Percentiles rank a stretch among this genome's conserved stretches.
Conservation (phyloP, 2,797 vertebrate genomes). For the Decapterus maruadsi region DNA sequence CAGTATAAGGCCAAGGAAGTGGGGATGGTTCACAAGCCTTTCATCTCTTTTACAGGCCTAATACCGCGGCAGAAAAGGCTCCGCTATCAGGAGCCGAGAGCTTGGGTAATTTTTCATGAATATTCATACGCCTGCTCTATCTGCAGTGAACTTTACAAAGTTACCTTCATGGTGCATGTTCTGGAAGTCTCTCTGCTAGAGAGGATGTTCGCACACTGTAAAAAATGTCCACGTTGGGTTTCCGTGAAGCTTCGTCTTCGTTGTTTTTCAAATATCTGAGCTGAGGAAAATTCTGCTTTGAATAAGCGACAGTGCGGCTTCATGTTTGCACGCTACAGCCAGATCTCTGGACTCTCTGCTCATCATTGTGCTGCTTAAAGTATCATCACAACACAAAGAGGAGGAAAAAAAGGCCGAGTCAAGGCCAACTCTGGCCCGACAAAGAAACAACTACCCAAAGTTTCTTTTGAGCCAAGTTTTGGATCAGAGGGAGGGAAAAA, state of each 20-base stretch:
- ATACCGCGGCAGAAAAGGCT: conserved; percentile 70
- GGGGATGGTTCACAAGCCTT: conserved; percentile 79
- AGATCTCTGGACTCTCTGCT: conserved; percentile 7
- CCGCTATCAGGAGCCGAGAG: conserved; percentile 71
- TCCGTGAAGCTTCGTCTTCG: too few relatives aligned
- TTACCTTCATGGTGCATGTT: conserved; percentile 84
- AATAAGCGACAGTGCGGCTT: neutral
- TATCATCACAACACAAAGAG: conserved; percentile 22
- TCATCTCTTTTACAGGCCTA: conserved; percentile 83
- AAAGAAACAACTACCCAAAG: conserved; percentile 38
- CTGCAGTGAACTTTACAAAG: conserved; percentile 82
- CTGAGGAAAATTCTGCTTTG: neutral
- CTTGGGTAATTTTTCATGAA: conserved; percentile 83
- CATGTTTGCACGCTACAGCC: too few relatives aligned
- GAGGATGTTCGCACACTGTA: conserved; percentile 26
- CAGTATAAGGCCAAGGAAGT: conserved; percentile 82
- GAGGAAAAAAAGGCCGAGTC: conserved; percentile 25
- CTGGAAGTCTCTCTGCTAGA: conserved; percentile 38
- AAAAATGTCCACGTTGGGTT: neutral
- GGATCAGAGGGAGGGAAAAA: conserved; percentile 14
- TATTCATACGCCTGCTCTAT: conserved; percentile 79
- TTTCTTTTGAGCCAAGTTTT: conserved; percentile 59
- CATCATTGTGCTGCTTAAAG: conserved; percentile 9
- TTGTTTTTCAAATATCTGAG: neutral
- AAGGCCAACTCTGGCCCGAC: conserved; percentile 14